phyloP scores from a whole-genome alignment of 2,888 invertebrate genomes.

The Drosophila lutescens region DNA sequence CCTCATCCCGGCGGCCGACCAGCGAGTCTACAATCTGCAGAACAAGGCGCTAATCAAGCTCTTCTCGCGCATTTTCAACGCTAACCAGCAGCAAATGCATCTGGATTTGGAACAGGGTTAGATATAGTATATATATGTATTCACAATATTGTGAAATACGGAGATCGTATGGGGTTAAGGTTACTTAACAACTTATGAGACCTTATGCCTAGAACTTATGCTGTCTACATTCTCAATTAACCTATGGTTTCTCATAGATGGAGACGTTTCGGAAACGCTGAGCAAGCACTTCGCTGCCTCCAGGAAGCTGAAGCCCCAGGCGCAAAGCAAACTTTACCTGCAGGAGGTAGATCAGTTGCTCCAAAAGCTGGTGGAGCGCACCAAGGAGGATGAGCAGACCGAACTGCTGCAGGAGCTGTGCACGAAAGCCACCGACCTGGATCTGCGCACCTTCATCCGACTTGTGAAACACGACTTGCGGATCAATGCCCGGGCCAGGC shows the following conservation, averaged over 20 bases:
- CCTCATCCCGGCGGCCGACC: conserved; percentile 92
- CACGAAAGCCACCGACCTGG: conserved; percentile 91
- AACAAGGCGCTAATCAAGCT: conserved; percentile 95
- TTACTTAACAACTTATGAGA: no score
- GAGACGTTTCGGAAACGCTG: conserved; percentile 95
- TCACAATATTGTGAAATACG: no score
- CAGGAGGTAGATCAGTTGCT: conserved; percentile 92
- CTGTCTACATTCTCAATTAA: not conserved
- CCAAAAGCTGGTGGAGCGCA: conserved; percentile 89
- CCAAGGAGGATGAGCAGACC: conserved; percentile 94
- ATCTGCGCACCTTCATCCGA: conserved; percentile 92
- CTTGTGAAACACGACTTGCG: conserved; percentile 95
- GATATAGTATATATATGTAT: no score
- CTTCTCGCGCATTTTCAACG: conserved; percentile 91
- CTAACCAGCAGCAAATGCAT: conserved; percentile 92
- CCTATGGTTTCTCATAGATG: conserved; percentile 58
- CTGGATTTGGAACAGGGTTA: conserved; percentile 91
- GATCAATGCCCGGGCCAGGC: conserved; percentile 96
- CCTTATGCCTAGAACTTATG: no score
- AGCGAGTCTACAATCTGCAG: conserved; percentile 95
- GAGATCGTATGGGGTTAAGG: no score
- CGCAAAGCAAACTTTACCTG: conserved; percentile 89
- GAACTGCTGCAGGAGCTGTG: conserved; percentile 90
- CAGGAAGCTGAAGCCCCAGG: conserved; percentile 86
- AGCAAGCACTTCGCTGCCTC: conserved; percentile 90